Evolutionary conservation across 92 coral and sea anemone species (phyloP), one percentile per base, ranked within the genome.

Genomic region (Bergia puertoricense): DNA sequence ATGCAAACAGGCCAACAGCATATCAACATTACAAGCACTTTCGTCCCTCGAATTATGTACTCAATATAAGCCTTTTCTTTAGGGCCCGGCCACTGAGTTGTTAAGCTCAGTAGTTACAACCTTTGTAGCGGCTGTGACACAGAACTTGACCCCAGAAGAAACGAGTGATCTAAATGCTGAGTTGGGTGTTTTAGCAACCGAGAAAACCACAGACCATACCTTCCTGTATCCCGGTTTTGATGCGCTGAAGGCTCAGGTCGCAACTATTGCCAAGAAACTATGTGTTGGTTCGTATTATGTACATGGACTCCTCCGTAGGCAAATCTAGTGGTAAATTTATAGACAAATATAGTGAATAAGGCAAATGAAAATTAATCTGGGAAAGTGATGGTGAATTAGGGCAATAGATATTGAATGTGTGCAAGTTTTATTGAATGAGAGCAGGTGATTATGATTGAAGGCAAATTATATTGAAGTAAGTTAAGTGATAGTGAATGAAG

Each of bases 161-260:
- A 46, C 48, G 13, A 72, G 65, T 43, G 79, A 71, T 14, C 45
- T 84, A 36, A 37, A 86, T 15, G 84, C 89, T 6, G 89, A 86
- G 4, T 38, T 79, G 62, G 59, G 72, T 8, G 84, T 86, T 22
- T 62, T 76, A 57, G 89, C 90, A n/a, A 68, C 78, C 87, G 40
- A 84, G 79, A 40, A 84, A 18, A 71, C 77, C 3, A 11, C 66
- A 46, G 79, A 84, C 6, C 87, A 84, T 11, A 72, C 45, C 8
- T 84, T 84, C 40, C 37, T 43, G 65, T 36, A 84, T 48, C 15
- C 59, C 37, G 23, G 14, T 30, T 84, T 40, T 13, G n/a, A 69
- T 0, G 77, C n/a, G 44, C 37, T 84, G 7, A 44, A 46, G 45
- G 4, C 44, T 15, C 15, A 69, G 23, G 79, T 54, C 13, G 56